phyloP scores from a whole-genome alignment of 2,888 invertebrate genomes.

The Drosophila recens region DNA sequence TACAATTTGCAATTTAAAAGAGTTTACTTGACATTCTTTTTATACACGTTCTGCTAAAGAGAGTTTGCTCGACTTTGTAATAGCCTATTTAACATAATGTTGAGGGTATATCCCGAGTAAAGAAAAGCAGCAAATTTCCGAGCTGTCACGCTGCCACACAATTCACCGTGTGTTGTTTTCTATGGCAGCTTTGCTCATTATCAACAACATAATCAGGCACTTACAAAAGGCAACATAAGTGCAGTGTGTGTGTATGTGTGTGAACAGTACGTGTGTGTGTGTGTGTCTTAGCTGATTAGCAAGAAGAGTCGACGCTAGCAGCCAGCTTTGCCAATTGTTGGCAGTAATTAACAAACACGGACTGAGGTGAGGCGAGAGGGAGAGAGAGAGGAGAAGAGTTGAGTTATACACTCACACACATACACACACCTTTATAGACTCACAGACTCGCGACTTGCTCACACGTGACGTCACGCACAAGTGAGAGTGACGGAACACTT shows the following conservation, averaged over 20 bases:
- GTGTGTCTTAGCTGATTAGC: conserved; percentile 68
- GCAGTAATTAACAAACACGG: conserved; percentile 71
- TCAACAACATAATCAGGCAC: conserved; percentile 74
- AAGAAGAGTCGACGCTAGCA: conserved; percentile 32
- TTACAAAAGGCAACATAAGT: conserved; percentile 39
- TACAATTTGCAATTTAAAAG: too few species aligned
- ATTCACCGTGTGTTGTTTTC: conserved; percentile 21
- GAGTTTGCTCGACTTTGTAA: not conserved
- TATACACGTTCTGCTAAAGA: not conserved
- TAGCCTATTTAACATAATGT: not conserved
- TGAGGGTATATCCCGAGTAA: not conserved
- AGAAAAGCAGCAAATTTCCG: not conserved
- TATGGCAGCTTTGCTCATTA: conserved; percentile 61
- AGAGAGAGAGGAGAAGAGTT: not conserved
- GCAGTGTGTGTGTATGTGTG: conserved; percentile 20
- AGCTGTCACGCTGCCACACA: conserved; percentile 2
- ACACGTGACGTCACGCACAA: conserved; percentile 76
- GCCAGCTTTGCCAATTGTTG: conserved; percentile 64
- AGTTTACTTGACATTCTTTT: too few species aligned
- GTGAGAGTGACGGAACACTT: conserved; percentile 74
- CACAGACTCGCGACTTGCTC: conserved; percentile 15
- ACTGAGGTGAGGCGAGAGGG: not conserved
- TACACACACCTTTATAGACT: conserved; percentile 10
- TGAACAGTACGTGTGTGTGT: conserved; percentile 6
- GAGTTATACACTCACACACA: conserved; percentile 16